A percentile compares a stretch with the other conserved stretches of the same genome.
Conservation (phyloP, 2,888 invertebrate genomes). For the Andrena flavipes region DNA sequence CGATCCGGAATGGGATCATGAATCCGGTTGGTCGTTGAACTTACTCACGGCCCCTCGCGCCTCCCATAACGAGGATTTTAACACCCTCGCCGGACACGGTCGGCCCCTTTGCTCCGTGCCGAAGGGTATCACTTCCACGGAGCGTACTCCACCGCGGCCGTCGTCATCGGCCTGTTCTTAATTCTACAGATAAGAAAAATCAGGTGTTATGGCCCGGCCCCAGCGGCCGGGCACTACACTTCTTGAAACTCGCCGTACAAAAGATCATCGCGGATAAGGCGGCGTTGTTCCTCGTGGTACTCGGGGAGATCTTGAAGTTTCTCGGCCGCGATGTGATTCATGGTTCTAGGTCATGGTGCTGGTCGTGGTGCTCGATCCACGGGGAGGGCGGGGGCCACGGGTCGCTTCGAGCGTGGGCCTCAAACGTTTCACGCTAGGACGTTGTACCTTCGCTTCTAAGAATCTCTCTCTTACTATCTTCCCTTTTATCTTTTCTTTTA, state of each 20-base stretch:
- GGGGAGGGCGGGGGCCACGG: neutral
- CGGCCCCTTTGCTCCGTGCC: conserved; percentile 67
- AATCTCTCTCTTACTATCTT: conserved; percentile 20
- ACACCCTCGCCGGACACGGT: conserved; percentile 68
- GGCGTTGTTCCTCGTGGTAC: conserved; percentile 54
- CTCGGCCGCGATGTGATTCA: conserved; percentile 68
- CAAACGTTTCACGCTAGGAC: conserved; percentile 31
- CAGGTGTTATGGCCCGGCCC: conserved; percentile 58
- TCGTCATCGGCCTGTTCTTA: conserved; percentile 65
- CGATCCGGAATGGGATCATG: conserved; percentile 70
- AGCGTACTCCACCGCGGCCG: conserved; percentile 37
- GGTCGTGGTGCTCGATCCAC: conserved; percentile 58
- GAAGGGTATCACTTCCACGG: conserved; percentile 69
- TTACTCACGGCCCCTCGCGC: conserved; percentile 63
- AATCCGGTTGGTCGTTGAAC: conserved; percentile 77
- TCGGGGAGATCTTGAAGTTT: conserved; percentile 51
- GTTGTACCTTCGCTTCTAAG: conserved; percentile 40
- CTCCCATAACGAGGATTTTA: conserved; percentile 71
- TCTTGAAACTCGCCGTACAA: conserved; percentile 60
- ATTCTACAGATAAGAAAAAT: conserved; percentile 69
- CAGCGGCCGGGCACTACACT: conserved; percentile 47
- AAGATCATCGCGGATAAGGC: conserved; percentile 67
- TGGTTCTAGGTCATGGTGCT: conserved; percentile 68
- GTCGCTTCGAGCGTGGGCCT: conserved; percentile 47
- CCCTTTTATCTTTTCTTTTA: neutral